These are phyloP conservation scores for Meteorus sp. DNA, from an alignment of 1,140 invertebrate species.

Conservation along the genomic window DNA sequence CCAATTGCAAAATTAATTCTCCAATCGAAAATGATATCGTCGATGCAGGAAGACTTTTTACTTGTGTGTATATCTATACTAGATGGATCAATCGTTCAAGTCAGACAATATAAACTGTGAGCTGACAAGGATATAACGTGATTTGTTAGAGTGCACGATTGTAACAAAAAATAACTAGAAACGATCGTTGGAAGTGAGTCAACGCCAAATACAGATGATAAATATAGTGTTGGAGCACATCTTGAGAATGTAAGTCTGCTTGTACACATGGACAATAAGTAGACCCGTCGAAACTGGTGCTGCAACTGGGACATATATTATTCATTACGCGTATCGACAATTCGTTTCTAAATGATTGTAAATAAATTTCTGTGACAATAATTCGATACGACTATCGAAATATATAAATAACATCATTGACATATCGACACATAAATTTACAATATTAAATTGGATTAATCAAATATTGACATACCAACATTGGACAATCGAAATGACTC, in stretches of 20 bases:
- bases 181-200: slow-evolving; percentile 3
- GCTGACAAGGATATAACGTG: background rate
- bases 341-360: slow-evolving; percentile 16
- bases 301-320: slow-evolving; percentile 22
- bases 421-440: too few relatives aligned
- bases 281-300: slow-evolving; percentile 10
- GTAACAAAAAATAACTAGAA: background rate
- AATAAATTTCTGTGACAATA: slow-evolving; percentile 9
- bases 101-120: background rate
- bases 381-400: background rate
- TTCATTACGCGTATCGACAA: slow-evolving; percentile 14
- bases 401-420: too few relatives aligned
- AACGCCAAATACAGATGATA: slow-evolving; percentile 6
- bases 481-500: too few relatives aligned
- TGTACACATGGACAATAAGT: too few relatives aligned
- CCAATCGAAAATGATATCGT: too few relatives aligned
- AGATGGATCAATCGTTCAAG: background rate
- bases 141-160: background rate
- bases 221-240: too few relatives aligned
- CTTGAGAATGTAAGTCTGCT: too few relatives aligned
- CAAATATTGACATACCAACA: too few relatives aligned
- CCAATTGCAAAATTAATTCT: too few relatives aligned
- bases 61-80: too few relatives aligned
- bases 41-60: too few relatives aligned
- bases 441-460: too few relatives aligned